Evolutionary conservation across 64 coral and sea anemone species (phyloP).

Genomic region (Acropora yongei): DNA sequence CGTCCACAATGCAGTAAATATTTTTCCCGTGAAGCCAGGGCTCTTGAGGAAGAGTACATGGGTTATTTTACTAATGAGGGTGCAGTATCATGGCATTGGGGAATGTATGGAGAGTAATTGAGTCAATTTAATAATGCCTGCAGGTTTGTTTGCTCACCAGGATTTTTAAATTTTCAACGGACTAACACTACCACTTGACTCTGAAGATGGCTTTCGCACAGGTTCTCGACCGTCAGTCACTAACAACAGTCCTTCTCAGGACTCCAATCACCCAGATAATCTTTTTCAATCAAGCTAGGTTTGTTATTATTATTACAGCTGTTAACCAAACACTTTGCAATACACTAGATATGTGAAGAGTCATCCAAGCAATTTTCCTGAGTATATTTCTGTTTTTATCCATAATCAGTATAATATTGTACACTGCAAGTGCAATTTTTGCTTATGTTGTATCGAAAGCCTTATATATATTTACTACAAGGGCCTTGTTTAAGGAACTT

Average conservation of each 20-base stretch:
- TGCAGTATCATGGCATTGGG: constrained; percentile 35
- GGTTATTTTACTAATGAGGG: constrained; percentile 3
- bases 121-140: not conserved
- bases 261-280: too few species aligned
- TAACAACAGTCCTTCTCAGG: too few species aligned
- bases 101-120: constrained; percentile 2
- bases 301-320: not conserved
- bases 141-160: not conserved
- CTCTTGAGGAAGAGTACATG: not conserved
- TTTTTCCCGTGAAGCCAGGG: not conserved
- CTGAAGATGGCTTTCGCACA: too few species aligned
- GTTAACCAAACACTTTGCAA: constrained; percentile 1
- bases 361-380: not conserved
- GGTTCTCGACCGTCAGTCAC: too few species aligned
- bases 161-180: too few species aligned
- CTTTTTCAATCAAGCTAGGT: not conserved
- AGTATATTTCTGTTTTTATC: not conserved
- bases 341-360: constrained; percentile 2
- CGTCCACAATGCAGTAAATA: not conserved
- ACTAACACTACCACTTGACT: too few species aligned
- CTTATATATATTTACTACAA: not conserved
- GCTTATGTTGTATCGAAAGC: not conserved
- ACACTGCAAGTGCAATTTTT: not conserved
- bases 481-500: constrained; percentile 5
- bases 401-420: not conserved